Conservation (phyloP, 1,140 invertebrate species). For the Dreissena polymorpha region DNA sequence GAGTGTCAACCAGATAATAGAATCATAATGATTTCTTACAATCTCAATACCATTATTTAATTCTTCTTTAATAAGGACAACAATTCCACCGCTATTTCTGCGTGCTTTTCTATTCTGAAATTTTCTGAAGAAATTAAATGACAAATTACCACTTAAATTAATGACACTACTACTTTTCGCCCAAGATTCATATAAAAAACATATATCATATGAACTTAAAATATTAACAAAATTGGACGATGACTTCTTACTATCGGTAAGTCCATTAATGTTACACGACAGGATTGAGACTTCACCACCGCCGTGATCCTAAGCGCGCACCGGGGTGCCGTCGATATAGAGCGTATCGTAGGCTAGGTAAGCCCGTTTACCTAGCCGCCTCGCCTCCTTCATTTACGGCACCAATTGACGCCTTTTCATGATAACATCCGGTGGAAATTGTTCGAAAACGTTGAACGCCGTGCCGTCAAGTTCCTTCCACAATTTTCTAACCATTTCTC, state of each 20-base stretch:
- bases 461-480: too few species aligned
- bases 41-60: background rate
- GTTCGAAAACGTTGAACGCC: too few species aligned
- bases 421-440: too few species aligned
- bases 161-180: background rate
- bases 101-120: constrained; percentile 23
- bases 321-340: too few species aligned
- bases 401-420: too few species aligned
- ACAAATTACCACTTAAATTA: background rate
- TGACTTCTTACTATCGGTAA: background rate
- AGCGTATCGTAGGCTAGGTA: too few species aligned
- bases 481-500: too few species aligned
- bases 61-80: constrained; percentile 1
- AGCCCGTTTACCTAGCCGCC: too few species aligned
- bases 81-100: constrained; percentile 19
- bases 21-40: constrained; percentile 3
- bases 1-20: constrained; percentile 9
- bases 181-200: constrained; percentile 10
- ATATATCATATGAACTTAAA: background rate
- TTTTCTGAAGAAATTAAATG: constrained; percentile 11
- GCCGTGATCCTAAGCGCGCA: too few species aligned
- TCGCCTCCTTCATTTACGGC: too few species aligned
- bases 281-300: too few species aligned
- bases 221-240: background rate
- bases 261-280: too few species aligned